These are phyloP conservation scores for Antechinus flavipes DNA, from an alignment of 2,113 vertebrate species.

Conservation along the genomic window DNA sequence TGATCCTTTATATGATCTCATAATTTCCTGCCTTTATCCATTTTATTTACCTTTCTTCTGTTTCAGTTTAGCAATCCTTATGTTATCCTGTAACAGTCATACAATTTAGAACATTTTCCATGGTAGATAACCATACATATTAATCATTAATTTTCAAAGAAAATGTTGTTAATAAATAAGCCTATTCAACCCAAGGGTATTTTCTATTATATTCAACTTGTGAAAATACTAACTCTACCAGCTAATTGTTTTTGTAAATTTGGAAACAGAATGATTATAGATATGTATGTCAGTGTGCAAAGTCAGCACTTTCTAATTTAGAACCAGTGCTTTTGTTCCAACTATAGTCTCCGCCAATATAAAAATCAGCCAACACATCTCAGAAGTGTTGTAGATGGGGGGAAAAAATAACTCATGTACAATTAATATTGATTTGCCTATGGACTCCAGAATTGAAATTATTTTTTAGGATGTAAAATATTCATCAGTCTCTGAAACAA, in stretches of 20 bases:
- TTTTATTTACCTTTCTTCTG: not conserved
- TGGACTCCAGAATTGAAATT: slow-evolving; percentile 59
- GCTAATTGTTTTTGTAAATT: slow-evolving; percentile 69
- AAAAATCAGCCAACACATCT: slow-evolving; percentile 69
- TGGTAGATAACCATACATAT: slow-evolving; percentile 6
- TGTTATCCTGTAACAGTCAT: slow-evolving; percentile 52
- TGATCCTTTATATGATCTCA: not conserved
- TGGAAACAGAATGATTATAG: slow-evolving; percentile 73
- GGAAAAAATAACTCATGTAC: slow-evolving; percentile 59
- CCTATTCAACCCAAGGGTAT: slow-evolving; percentile 67
- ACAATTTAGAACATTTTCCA: slow-evolving; percentile 35
- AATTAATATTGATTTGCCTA: slow-evolving; percentile 66
- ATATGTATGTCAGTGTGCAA: slow-evolving; percentile 63
- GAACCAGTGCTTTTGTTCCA: slow-evolving; percentile 71
- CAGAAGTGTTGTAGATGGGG: slow-evolving; percentile 62
- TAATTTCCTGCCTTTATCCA: not conserved
- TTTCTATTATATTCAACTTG: slow-evolving; percentile 72
- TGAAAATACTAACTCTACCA: slow-evolving; percentile 75
- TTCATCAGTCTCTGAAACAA: slow-evolving; percentile 5
- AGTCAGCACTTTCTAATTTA: slow-evolving; percentile 79
- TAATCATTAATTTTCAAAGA: slow-evolving; percentile 67
- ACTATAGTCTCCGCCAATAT: slow-evolving; percentile 73
- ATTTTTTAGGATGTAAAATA: slow-evolving; percentile 68
- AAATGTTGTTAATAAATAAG: slow-evolving; percentile 66
- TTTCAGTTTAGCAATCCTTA: not conserved